Base-by-base conservation (phyloP, 2,113 vertebrate species). In the Microcebus jonahi region DNA sequence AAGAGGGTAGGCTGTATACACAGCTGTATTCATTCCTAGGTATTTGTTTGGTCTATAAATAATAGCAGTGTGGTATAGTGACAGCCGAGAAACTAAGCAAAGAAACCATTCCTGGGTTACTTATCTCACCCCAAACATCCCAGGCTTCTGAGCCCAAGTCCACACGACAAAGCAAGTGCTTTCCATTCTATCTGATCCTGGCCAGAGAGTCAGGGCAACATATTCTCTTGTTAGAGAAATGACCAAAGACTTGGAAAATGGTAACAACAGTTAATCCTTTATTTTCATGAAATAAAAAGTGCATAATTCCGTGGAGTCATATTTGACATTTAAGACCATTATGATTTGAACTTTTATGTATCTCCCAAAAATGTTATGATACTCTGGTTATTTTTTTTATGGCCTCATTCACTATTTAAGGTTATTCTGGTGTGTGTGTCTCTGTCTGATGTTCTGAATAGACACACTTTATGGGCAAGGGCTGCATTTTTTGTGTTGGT, bases 31-130 rank as follows among this genome's bases (percentile, higher is more conserved):
- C 88, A 90, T 18, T 88, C 85, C 10, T 81, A 53, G 4, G 15
- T 75, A 68, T 53, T 90, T 94, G n/a, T 75, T 86, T 87, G 53
- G 39, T 53, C 57, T 96, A 65, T 93, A 94, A 95, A 95, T 87
- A 94, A 87, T 11, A 61, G 12, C 29, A 83, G 6, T 83, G 68
- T 59, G 36, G 39, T 79, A 11, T 11, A 57, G 31, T 79, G 76
- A 79, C 50, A 65, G 71, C 80, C 17, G 39, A 68, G 80, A 84
- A 57, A 29, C 65, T 90, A n/a, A 25, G 18, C 29, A 83, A 34
- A 67, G 77, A 67, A 94, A 67, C 12, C 7, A 67, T 25, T 79
- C 75, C 34, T 18, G 50, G 53, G 59, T 91, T 65, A 36, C 27
- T 92, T 73, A 83, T 80, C 75, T 87, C 39, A 80, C 25, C 5